These are phyloP conservation scores for Nymphalis polychloros DNA, from an alignment of 2,888 invertebrate species.

Conservation along the genomic window DNA sequence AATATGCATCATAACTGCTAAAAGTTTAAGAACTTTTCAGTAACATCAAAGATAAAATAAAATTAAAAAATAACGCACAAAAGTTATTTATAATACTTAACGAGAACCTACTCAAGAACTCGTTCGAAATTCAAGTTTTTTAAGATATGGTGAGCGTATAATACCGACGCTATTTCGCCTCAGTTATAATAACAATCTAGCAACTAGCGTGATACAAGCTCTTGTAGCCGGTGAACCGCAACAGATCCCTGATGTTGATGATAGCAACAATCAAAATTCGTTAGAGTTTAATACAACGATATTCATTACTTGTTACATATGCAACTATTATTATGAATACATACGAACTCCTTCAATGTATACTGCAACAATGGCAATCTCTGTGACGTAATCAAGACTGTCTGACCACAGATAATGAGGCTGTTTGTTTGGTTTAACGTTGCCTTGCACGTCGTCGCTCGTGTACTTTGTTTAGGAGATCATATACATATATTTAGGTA, in stretches of 20 bases:
- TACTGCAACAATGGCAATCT: constrained; percentile 9
- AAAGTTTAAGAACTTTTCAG: no score
- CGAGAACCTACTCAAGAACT: background rate
- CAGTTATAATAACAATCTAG: constrained; percentile 1
- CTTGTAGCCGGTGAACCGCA: constrained; percentile 9
- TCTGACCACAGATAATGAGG: constrained; percentile 37
- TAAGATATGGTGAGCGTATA: no score
- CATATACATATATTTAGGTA: background rate
- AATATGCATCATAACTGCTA: no score
- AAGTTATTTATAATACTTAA: no score
- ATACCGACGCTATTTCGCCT: no score
- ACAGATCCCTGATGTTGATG: constrained; percentile 5
- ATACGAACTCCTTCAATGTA: constrained; percentile 7
- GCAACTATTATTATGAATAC: background rate
- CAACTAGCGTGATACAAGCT: constrained; percentile 1
- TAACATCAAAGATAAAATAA: no score
- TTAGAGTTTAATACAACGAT: background rate
- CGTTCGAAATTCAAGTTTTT: no score
- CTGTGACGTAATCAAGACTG: constrained; percentile 36
- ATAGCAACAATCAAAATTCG: constrained; percentile 7
- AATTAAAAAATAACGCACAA: no score
- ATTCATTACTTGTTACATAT: constrained; percentile 1
- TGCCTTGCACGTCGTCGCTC: constrained; percentile 28
- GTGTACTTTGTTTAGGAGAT: constrained; percentile 13
- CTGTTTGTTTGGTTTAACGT: constrained; percentile 39